Base-by-base conservation (phyloP, 2,797 vertebrate species). In the Acanthurus lineatus region DNA sequence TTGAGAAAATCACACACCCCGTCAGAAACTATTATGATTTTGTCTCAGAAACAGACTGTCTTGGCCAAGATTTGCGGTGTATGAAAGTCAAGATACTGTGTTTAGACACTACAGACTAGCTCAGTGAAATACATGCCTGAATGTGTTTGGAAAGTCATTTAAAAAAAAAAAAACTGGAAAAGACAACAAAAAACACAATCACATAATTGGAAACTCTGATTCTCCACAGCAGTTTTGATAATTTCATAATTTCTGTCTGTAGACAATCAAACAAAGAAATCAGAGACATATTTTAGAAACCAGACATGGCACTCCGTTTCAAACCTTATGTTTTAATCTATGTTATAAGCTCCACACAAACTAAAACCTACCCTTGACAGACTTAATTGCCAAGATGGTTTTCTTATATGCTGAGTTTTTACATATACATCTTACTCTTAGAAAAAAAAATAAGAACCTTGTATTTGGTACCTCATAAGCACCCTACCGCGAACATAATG, bases 1-100 rank as follows among this genome's bases (percentile, higher is more conserved):
- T 90, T 88, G 83, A 89, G 87, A 78, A 91, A 93, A 93, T 92
- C 79, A 86, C 84, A 92, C 79, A 87, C 69, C 61, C 91, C 90
- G 88, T 92, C 91, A 90, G 74, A 84, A 86, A 85, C 73, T 79
- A 86, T 92, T 89, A 84, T 58, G 76, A 66, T 67, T 77, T 76
- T 68, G 78, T 69, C 68, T 61, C 67, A 79, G 56, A 81, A 82
- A 77, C 54, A 63, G 70, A 76, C 63, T 42, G 66, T 77, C 69
- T 76, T 74, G 70, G 76, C 58, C 57, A 63, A 77, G 79, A 64
- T 90, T 73, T 89, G 71, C 47, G 57, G 68, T 69, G 68, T 63
- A 65, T 51, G 38, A 4, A 28, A 63, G 17, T 67, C 45, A 76
- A 64, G 79, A 65, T 56, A 58, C 22, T 53, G 35, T 44, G 49